Evolutionary conservation across 2,888 invertebrate species (phyloP).

Genomic region (Cordilura impudica): DNA sequence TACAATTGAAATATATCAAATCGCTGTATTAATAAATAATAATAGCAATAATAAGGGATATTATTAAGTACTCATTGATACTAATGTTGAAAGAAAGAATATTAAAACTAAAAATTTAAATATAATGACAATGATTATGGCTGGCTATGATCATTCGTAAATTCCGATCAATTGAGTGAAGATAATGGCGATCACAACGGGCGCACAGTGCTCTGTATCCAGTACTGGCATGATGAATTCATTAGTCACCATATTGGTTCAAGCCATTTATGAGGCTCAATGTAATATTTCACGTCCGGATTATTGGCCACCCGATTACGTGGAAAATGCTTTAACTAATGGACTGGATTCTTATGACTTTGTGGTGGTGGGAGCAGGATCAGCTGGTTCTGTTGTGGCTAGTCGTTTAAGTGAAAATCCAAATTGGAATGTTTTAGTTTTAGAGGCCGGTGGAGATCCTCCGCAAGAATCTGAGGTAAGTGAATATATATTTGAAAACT

Average conservation of each 20-base stretch:
- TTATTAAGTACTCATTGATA: no score
- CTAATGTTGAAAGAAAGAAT: neutral
- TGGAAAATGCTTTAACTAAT: slow-evolving; percentile 27
- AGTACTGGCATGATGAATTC: slow-evolving; percentile 69
- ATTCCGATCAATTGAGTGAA: neutral
- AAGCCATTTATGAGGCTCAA: slow-evolving; percentile 80
- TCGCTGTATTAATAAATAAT: no score
- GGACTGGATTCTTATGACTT: slow-evolving; percentile 78
- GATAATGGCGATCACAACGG: neutral
- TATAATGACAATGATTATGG: no score
- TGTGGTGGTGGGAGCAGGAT: slow-evolving; percentile 80
- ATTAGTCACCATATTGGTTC: slow-evolving; percentile 79
- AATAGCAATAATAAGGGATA: no score
- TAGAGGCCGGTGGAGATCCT: slow-evolving; percentile 87
- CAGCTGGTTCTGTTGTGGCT: slow-evolving; percentile 81
- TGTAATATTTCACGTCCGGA: slow-evolving; percentile 79
- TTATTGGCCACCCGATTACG: slow-evolving; percentile 79
- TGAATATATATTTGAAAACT: no score
- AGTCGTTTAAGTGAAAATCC: slow-evolving; percentile 85
- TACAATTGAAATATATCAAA: no score
- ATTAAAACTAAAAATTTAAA: no score
- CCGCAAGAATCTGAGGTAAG: slow-evolving; percentile 77
- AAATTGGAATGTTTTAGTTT: slow-evolving; percentile 85
- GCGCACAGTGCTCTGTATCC: slow-evolving; percentile 62
- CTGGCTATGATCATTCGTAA: neutral